Conservation (phyloP, 1,140 invertebrate species). For the Drosophila ohnishii region DNA sequence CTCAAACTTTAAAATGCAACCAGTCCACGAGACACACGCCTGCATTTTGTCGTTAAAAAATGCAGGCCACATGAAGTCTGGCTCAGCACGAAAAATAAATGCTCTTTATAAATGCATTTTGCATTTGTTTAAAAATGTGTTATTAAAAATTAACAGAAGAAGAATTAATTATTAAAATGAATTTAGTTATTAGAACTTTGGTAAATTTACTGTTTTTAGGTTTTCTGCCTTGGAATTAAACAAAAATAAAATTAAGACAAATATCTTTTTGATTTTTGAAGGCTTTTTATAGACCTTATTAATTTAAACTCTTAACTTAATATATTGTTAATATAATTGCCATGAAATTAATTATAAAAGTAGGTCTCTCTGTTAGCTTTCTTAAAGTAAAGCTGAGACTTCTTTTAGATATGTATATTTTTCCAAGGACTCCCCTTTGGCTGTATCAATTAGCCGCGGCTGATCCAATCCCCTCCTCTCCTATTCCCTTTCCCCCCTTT, state of each 20-base stretch:
- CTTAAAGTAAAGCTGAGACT: background rate
- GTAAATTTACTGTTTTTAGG: no score
- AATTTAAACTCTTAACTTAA: background rate
- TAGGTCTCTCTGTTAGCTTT: background rate
- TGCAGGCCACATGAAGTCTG: slow-evolving; percentile 1
- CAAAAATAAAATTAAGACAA: background rate
- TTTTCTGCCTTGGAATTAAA: background rate
- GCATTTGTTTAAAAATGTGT: background rate
- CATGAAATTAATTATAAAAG: background rate
- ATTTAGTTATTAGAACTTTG: no score
- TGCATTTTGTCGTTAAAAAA: slow-evolving; percentile 54
- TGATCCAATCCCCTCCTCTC: slow-evolving; percentile 9
- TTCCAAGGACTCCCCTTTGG: background rate
- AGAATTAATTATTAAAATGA: background rate
- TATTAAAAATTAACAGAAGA: background rate
- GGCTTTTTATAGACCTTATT: background rate
- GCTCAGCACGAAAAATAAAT: slow-evolving; percentile 15
- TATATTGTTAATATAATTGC: no score
- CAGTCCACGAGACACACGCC: slow-evolving; percentile 59
- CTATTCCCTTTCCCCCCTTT: background rate
- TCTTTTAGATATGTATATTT: background rate
- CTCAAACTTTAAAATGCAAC: slow-evolving; percentile 81
- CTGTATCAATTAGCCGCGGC: slow-evolving; percentile 28
- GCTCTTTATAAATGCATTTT: slow-evolving; percentile 11
- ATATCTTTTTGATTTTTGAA: background rate